Conservation (phyloP, 2,113 vertebrate species). For the Epinephelus fuscoguttatus region DNA sequence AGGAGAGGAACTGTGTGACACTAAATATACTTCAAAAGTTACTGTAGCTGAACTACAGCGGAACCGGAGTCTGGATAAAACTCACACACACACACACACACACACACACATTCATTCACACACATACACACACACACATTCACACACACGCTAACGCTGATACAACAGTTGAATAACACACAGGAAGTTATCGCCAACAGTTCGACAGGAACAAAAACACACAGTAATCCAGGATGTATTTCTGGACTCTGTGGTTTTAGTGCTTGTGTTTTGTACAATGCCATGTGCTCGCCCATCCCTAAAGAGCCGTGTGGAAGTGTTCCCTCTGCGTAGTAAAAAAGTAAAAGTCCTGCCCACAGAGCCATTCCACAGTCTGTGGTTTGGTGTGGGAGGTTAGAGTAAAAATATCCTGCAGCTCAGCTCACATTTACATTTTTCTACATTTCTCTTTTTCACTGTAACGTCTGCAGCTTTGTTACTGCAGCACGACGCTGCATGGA, state of each 20-base stretch:
- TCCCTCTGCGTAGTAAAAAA: conserved; percentile 43
- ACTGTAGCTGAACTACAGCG: conserved; percentile 79
- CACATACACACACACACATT: neutral
- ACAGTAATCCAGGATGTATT: conserved; percentile 50
- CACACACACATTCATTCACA: neutral
- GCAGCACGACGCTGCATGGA: neutral
- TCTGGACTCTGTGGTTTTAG: conserved; percentile 65
- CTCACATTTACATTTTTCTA: conserved; percentile 7
- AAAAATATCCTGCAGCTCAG: conserved; percentile 75
- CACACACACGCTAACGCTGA: neutral
- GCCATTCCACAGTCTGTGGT: conserved; percentile 71
- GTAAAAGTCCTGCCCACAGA: conserved; percentile 49
- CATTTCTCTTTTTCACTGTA: neutral
- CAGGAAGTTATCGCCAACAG: conserved; percentile 22
- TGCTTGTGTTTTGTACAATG: conserved; percentile 59
- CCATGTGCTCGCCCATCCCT: conserved; percentile 45
- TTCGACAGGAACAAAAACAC: conserved; percentile 7
- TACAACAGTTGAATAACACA: conserved; percentile 57
- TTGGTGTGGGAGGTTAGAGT: conserved; percentile 66
- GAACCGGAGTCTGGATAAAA: conserved; percentile 72
- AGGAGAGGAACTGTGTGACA: conserved; percentile 12
- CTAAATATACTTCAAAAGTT: conserved; percentile 68
- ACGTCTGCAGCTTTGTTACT: neutral
- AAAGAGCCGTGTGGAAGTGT: conserved; percentile 43
- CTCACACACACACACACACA: neutral